These are phyloP conservation scores for Drosophila hydei DNA, from an alignment of 1,140 invertebrate species.

Conservation along the genomic window DNA sequence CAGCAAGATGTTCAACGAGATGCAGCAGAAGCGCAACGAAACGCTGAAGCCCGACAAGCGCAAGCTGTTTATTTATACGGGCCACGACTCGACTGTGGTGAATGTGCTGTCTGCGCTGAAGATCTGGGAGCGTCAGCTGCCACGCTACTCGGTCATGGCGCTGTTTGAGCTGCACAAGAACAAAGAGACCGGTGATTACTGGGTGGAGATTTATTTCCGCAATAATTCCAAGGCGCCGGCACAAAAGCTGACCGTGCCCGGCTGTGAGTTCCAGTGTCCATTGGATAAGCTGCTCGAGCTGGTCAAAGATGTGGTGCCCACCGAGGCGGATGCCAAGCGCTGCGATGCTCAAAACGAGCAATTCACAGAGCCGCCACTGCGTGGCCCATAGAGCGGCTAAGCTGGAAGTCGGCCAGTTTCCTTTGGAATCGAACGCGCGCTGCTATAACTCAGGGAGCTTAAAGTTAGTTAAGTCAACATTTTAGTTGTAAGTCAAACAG, in stretches of 20 bases:
- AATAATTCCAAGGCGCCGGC: slow-evolving; percentile 86
- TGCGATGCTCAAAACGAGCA: slow-evolving; percentile 85
- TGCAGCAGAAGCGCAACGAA: slow-evolving; percentile 85
- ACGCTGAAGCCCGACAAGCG: slow-evolving; percentile 84
- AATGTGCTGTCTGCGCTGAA: slow-evolving; percentile 88
- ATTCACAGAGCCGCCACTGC: slow-evolving; percentile 85
- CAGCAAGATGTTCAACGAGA: slow-evolving; percentile 87
- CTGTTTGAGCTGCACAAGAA: slow-evolving; percentile 90
- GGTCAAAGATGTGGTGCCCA: slow-evolving; percentile 85
- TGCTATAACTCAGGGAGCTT: slow-evolving; percentile 71
- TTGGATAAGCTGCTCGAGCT: slow-evolving; percentile 85
- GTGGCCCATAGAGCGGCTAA: slow-evolving; percentile 83
- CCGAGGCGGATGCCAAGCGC: slow-evolving; percentile 85
- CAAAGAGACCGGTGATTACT: slow-evolving; percentile 82
- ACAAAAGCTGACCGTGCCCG: slow-evolving; percentile 86
- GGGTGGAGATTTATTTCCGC: slow-evolving; percentile 86
- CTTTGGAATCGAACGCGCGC: slow-evolving; percentile 52
- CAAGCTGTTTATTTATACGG: slow-evolving; percentile 89
- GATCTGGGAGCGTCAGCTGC: slow-evolving; percentile 89
- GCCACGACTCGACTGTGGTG: slow-evolving; percentile 91
- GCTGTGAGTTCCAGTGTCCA: slow-evolving; percentile 87
- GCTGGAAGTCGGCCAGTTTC: background rate
- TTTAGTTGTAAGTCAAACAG: slow-evolving; percentile 41
- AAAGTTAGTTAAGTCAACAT: slow-evolving; percentile 32
- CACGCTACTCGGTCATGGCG: slow-evolving; percentile 88